Evolutionary conservation across 2,888 invertebrate genomes (phyloP).

Genomic region (Therioaphis trifolii): DNA sequence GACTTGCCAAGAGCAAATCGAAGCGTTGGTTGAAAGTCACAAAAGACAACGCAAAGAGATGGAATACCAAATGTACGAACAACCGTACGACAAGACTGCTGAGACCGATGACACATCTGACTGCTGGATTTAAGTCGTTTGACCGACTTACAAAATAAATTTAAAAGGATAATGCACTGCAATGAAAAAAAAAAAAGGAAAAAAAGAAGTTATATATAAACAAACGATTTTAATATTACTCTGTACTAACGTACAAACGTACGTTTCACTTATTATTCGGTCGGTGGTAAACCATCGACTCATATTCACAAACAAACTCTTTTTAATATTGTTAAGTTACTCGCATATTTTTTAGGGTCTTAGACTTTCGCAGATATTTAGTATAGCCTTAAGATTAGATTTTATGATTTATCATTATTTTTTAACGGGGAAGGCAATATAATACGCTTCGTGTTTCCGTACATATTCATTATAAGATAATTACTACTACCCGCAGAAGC

Average conservation of each 20-base stretch:
- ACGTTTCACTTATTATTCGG: slow-evolving; percentile 4
- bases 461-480: slow-evolving; percentile 63
- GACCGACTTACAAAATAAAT: slow-evolving; percentile 16
- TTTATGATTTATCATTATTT: slow-evolving; percentile 44
- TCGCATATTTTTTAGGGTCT: slow-evolving; percentile 35
- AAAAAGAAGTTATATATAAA: background rate
- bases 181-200: background rate
- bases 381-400: slow-evolving; percentile 30
- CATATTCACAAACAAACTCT: background rate
- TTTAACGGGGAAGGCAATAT: slow-evolving; percentile 76
- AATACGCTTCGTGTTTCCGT: slow-evolving; percentile 74
- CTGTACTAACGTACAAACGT: background rate
- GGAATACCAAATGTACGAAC: slow-evolving; percentile 6
- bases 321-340: slow-evolving; percentile 6
- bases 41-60: slow-evolving; percentile 39
- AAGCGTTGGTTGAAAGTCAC: slow-evolving; percentile 74
- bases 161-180: background rate
- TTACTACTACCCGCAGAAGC: background rate
- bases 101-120: slow-evolving; percentile 17
- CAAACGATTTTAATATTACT: slow-evolving; percentile 29
- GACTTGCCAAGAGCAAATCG: slow-evolving; percentile 83
- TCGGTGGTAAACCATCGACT: slow-evolving; percentile 8
- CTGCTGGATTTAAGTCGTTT: slow-evolving; percentile 45
- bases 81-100: slow-evolving; percentile 48
- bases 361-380: background rate